These are phyloP conservation scores for Podarcis siculus DNA, from an alignment of 2,797 vertebrate species.

Conservation along the genomic window DNA sequence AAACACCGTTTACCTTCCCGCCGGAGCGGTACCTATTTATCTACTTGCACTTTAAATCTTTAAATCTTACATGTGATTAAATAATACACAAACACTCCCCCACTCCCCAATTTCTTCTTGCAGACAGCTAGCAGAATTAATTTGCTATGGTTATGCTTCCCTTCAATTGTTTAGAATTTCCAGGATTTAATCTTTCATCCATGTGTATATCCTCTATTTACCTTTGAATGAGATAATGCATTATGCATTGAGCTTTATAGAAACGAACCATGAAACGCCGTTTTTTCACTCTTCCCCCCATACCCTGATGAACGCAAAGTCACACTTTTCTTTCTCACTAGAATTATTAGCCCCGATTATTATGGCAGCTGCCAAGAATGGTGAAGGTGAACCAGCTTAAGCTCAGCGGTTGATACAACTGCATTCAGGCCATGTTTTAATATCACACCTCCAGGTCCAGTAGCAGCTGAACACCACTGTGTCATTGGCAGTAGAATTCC, in stretches of 20 bases:
- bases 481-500: background rate
- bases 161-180: constrained; percentile 79
- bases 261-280: constrained; percentile 71
- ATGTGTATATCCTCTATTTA: constrained; percentile 78
- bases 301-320: constrained; percentile 16
- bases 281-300: background rate
- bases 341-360: constrained; percentile 39
- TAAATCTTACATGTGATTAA: constrained; percentile 68
- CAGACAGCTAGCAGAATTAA: constrained; percentile 76
- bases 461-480: background rate
- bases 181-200: constrained; percentile 83
- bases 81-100: constrained; percentile 70
- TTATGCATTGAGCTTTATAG: constrained; percentile 74
- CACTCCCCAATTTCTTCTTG: constrained; percentile 67
- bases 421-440: background rate
- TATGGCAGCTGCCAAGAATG: constrained; percentile 17
- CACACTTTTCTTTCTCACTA: constrained; percentile 41
- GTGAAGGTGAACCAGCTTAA: background rate
- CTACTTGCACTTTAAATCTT: constrained; percentile 19
- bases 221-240: constrained; percentile 79
- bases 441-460: background rate
- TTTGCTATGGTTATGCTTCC: constrained; percentile 79
- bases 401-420: constrained; percentile 1
- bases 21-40: too few species aligned
- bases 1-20: too few species aligned